These are phyloP conservation scores for Caenorhabditis macrosperma DNA, from an alignment of 2,888 invertebrate genomes.

Conservation along the genomic window DNA sequence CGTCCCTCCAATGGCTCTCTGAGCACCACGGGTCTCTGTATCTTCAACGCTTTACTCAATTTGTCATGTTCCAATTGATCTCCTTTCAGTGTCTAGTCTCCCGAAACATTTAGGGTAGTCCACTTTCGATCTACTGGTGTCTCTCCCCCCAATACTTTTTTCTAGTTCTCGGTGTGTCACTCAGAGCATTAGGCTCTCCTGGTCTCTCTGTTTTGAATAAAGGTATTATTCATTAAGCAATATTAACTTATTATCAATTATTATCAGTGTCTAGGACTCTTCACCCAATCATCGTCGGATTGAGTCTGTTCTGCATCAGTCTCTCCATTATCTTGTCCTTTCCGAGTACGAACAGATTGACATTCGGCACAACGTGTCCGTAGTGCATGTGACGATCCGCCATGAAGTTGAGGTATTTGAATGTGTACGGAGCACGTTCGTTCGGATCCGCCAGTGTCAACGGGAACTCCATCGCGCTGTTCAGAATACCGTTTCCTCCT, in stretches of 20 bases:
- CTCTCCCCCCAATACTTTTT: constrained; percentile 19
- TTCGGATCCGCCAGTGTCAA: constrained; percentile 73
- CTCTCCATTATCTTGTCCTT: constrained; percentile 75
- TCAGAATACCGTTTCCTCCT: constrained; percentile 73
- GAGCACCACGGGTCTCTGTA: constrained; percentile 12
- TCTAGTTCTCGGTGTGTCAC: constrained; percentile 38
- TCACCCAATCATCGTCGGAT: constrained; percentile 76
- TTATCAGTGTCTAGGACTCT: not conserved
- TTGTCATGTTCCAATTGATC: constrained; percentile 39
- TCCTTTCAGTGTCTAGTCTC: constrained; percentile 18
- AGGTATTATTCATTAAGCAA: constrained; percentile 3
- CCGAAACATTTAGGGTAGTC: constrained; percentile 54
- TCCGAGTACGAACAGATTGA: constrained; percentile 71
- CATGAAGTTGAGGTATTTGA: constrained; percentile 77
- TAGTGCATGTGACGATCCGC: constrained; percentile 75
- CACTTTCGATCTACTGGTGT: constrained; percentile 40
- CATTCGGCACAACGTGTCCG: constrained; percentile 73
- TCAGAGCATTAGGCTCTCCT: constrained; percentile 22
- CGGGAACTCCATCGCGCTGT: constrained; percentile 75
- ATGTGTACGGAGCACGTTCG: constrained; percentile 73
- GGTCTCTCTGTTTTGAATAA: not conserved
- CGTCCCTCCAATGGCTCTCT: constrained; percentile 58
- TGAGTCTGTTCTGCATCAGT: constrained; percentile 70
- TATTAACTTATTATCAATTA: not conserved
- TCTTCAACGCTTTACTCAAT: not conserved